Evolutionary conservation across 2,888 invertebrate genomes (phyloP), one percentile per base, ranked within the genome.

Genomic region (Andrena bicolor): DNA sequence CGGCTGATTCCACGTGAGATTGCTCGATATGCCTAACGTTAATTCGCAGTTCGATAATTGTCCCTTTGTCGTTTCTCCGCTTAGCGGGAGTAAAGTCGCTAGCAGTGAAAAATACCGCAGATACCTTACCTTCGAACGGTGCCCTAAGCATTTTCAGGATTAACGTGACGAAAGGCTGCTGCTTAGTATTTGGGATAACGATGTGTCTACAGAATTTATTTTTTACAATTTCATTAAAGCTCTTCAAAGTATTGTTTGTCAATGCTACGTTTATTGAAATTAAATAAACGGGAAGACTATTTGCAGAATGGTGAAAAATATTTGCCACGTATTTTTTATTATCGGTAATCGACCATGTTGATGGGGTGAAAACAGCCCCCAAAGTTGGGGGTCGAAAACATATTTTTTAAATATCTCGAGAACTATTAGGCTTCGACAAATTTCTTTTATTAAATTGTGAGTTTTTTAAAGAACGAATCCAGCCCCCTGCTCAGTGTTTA

Each of bases 21-120:
- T 88, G 75, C 77, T 77, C 82, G 83, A 88, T 87, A 82, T 85
- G 80, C 80, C 76, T 83, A 73, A 80, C 80, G 78, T 76, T 74
- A 85, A 82, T 71, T 82, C 82, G 69, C 83, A 66, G 78, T 75
- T 78, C 83, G 78, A 77, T 83, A 83, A 83, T 83, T 83, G 82
- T 75, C 64, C 83, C 83, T 83, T 83, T 82, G 78, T 78, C 78
- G 78, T 10, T 8, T 8, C 68, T 6, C 64, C 64, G 51, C 51
- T 26, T 2, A 2, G 1, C 56, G 53, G 51, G 8, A 56, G 68
- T 20, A 64, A 68, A 48, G 65, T 53, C 10, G 26, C 51, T n/a
- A 30, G 16, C 48, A 16, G 53, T 53, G 73, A 81, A 68, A 64
- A 73, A 30, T 51, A 7, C n/a, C 63, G 20, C 35, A 1, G 41